Conservation (phyloP, 2,113 vertebrate species). For the Oryzias melastigma region DNA sequence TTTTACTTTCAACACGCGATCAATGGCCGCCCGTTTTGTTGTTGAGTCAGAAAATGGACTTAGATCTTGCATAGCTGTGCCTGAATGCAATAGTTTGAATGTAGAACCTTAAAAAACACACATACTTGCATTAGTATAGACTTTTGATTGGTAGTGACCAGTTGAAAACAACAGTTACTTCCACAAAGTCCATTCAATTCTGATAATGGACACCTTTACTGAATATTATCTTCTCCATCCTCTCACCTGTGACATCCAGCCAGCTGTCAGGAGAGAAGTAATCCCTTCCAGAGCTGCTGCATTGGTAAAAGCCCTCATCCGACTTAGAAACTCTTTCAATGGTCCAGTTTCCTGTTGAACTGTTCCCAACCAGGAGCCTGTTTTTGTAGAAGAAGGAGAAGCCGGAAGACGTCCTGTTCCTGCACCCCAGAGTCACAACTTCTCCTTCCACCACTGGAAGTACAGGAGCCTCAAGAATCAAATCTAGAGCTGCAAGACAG, state of each 20-base stretch:
- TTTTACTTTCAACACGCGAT: too few species aligned
- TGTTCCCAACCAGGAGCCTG: fast-evolving
- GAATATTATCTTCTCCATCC: neutral
- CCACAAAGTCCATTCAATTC: too few species aligned
- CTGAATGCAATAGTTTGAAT: too few species aligned
- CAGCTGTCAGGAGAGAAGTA: fast-evolving
- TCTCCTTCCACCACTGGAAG: slow-evolving; percentile 26
- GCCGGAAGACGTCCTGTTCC: fast-evolving
- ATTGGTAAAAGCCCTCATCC: slow-evolving; percentile 31
- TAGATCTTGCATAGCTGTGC: too few species aligned
- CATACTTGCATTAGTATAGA: too few species aligned
- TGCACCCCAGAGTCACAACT: slow-evolving; percentile 18
- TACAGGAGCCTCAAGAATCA: slow-evolving; percentile 25
- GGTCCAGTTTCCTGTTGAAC: neutral
- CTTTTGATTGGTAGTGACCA: too few species aligned
- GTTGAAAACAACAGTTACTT: too few species aligned
- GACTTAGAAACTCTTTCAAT: neutral
- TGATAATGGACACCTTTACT: too few species aligned
- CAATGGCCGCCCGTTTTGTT: too few species aligned
- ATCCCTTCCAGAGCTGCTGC: neutral
- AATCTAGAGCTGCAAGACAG: neutral
- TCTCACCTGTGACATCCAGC: slow-evolving; percentile 36
- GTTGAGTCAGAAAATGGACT: too few species aligned
- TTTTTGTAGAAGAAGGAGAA: slow-evolving; percentile 21
- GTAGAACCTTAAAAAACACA: too few species aligned